Evolutionary conservation across 1,140 invertebrate species (phyloP).

Genomic region (Drosophila kepulauana): DNA sequence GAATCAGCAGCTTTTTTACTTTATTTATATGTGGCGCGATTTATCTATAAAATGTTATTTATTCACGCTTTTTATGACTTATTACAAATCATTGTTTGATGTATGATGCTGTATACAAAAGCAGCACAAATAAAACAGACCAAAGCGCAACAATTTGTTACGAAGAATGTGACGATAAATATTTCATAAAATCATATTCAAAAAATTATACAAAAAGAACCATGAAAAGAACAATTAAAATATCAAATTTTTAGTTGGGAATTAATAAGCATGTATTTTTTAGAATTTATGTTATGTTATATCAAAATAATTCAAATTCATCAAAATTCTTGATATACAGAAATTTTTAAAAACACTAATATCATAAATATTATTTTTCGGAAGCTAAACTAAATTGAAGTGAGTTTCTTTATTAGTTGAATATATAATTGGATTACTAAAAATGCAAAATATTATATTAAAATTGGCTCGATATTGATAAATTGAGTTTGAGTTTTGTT

Average conservation of each 20-base stretch:
- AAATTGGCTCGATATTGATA: too few relatives aligned
- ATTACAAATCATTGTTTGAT: conserved; percentile 5
- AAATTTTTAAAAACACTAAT: neutral
- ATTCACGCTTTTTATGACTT: neutral
- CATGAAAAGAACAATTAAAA: neutral
- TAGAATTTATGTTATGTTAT: neutral
- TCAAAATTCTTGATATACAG: neutral
- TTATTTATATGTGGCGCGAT: neutral
- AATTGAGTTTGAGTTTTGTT: too few relatives aligned
- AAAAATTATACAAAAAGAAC: neutral
- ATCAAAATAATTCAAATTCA: neutral
- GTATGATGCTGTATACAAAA: neutral
- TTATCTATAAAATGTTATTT: conserved; percentile 4
- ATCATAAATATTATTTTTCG: neutral
- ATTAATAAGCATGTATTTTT: neutral
- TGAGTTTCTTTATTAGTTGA: too few relatives aligned
- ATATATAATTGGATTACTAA: too few relatives aligned
- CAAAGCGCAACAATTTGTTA: neutral
- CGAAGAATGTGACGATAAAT: neutral
- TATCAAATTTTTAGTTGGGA: neutral
- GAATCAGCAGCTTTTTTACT: neutral
- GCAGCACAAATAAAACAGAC: neutral
- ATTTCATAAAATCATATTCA: conserved; percentile 1
- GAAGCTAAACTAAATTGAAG: neutral
- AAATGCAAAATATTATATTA: too few relatives aligned